Conservation (phyloP, 2,113 vertebrate genomes). For the Collichthys lucidus region DNA sequence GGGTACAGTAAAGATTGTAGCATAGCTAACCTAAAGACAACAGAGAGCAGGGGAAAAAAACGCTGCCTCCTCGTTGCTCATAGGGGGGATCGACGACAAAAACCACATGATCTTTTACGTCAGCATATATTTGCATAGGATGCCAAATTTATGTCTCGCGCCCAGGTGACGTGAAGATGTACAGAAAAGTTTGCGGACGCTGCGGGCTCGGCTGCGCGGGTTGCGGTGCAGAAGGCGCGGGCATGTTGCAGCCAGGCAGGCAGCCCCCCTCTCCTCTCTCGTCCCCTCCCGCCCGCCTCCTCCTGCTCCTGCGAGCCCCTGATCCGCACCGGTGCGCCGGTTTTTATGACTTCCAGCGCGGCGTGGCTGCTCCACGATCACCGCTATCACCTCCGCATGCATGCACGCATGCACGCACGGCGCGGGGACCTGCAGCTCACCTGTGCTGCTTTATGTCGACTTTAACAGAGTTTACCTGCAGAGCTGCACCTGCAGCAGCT, state of each 20-base stretch:
- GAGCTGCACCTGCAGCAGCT: neutral
- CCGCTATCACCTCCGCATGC: neutral
- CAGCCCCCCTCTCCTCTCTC: constrained; percentile 28
- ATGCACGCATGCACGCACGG: too few species aligned
- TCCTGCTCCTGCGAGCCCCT: constrained; percentile 10
- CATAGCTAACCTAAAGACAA: constrained; percentile 83
- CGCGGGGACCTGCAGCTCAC: neutral
- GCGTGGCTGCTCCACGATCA: constrained; percentile 9
- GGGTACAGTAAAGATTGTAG: constrained; percentile 80
- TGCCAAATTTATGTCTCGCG: constrained; percentile 86
- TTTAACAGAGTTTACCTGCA: neutral
- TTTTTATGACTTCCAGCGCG: constrained; percentile 2
- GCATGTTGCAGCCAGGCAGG: constrained; percentile 40
- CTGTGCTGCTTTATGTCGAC: too few species aligned
- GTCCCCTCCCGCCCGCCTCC: constrained; percentile 16
- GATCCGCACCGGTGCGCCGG: constrained; percentile 16
- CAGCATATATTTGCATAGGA: constrained; percentile 95
- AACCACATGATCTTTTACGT: constrained; percentile 96
- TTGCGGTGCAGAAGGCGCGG: constrained; percentile 29
- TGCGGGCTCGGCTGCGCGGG: constrained; percentile 38
- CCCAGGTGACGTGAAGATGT: constrained; percentile 80
- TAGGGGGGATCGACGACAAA: constrained; percentile 92
- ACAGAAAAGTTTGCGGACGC: constrained; percentile 68
- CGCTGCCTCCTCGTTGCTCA: constrained; percentile 85
- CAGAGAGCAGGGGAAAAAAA: constrained; percentile 70